Percentiles rank a stretch among this genome's conserved stretches.
Conservation (phyloP, 2,113 vertebrate species). For the Catagonus wagneri region DNA sequence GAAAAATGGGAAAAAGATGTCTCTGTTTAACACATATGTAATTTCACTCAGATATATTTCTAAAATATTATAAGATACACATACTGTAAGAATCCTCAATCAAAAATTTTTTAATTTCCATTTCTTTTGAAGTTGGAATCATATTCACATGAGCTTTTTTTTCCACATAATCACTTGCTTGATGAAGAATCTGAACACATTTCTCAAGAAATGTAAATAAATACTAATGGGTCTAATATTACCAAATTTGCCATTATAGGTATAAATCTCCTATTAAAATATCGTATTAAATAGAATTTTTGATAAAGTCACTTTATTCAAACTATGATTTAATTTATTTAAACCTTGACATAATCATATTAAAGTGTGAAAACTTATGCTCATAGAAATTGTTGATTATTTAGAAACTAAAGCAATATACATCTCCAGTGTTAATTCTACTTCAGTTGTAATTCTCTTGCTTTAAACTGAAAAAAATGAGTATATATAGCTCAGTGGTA, state of each 20-base stretch:
- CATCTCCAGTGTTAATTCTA: too few relatives aligned
- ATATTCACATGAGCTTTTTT: too few relatives aligned
- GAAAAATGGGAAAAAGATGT: background rate
- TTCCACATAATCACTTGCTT: background rate
- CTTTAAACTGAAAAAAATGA: background rate
- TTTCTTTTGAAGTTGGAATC: background rate
- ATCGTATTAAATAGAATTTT: background rate
- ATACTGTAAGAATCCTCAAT: background rate
- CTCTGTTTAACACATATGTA: background rate
- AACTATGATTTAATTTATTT: background rate
- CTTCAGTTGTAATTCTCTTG: background rate
- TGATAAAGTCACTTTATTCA: background rate
- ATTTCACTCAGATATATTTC: background rate
- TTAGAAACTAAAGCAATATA: background rate
- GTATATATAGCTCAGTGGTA: background rate
- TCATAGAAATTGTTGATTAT: background rate
- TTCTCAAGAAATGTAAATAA: background rate
- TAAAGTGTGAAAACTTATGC: background rate
- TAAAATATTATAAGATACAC: background rate
- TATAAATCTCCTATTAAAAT: background rate
- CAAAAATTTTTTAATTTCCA: background rate
- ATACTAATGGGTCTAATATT: background rate
- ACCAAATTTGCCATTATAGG: background rate
- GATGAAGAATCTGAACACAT: background rate
- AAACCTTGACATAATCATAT: background rate